phyloP scores from a whole-genome alignment of 2,113 vertebrate genomes.

The Myotis davidii region DNA sequence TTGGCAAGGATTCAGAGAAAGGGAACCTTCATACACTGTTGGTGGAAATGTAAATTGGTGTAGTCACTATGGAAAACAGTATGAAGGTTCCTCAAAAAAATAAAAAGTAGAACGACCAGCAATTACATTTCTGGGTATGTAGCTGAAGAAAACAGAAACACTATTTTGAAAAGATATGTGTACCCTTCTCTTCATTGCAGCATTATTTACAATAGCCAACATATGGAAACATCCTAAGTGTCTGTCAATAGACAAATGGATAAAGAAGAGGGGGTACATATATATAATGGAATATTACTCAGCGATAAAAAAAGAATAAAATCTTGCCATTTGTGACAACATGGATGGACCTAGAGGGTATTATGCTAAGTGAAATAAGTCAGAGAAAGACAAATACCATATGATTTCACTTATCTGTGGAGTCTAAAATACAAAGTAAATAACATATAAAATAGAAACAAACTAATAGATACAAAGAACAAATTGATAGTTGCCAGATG shows the following conservation, averaged over 20 bases:
- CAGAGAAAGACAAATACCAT: not conserved
- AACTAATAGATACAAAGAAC: not conserved
- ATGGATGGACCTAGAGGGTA: not conserved
- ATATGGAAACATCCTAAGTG: not conserved
- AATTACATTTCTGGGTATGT: not conserved
- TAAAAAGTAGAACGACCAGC: not conserved
- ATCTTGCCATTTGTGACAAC: not conserved
- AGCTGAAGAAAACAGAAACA: not conserved
- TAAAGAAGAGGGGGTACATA: not conserved
- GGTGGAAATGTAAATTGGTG: not conserved
- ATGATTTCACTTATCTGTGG: not conserved
- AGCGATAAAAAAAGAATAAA: not conserved
- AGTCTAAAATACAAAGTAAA: not conserved
- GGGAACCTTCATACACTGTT: not conserved
- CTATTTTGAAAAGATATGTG: not conserved
- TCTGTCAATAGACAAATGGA: not conserved
- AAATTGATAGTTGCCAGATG: not conserved
- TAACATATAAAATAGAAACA: not conserved
- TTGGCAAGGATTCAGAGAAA: not conserved
- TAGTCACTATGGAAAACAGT: not conserved
- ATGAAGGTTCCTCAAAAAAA: not conserved
- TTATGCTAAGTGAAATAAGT: not conserved
- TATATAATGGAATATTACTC: not conserved
- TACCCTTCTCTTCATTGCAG: not conserved
- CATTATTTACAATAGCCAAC: not conserved